phyloP scores from a whole-genome alignment of 2,113 vertebrate genomes.

The Pogona vitticeps region DNA sequence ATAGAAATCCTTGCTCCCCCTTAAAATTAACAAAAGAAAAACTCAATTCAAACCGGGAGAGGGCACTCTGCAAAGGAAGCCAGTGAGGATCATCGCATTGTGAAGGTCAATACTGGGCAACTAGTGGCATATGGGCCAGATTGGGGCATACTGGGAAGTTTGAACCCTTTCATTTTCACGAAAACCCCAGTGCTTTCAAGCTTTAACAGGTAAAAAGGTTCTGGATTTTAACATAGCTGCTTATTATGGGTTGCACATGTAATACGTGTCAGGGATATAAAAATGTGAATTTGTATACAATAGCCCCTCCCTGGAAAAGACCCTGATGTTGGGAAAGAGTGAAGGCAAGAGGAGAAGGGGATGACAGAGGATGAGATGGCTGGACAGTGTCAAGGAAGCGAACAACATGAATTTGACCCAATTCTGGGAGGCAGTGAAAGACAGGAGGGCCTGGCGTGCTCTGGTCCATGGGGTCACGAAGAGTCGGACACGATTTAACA shows the following conservation, averaged over 20 bases:
- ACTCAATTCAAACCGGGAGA: background rate
- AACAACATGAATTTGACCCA: too few relatives aligned
- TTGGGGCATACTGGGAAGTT: background rate
- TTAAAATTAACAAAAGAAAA: background rate
- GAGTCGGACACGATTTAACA: too few relatives aligned
- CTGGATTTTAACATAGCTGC: background rate
- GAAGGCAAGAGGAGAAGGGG: too few relatives aligned
- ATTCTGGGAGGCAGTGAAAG: too few relatives aligned
- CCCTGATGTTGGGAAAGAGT: too few relatives aligned
- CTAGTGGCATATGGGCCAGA: background rate
- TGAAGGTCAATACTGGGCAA: background rate
- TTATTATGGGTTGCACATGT: background rate
- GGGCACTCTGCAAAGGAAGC: background rate
- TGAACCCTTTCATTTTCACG: background rate
- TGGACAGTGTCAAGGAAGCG: too few relatives aligned
- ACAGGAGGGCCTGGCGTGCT: too few relatives aligned
- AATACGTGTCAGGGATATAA: background rate
- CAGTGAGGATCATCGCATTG: background rate
- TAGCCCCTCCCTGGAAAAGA: too few relatives aligned
- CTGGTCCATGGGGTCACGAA: too few relatives aligned
- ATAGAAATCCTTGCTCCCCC: background rate
- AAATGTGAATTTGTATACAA: too few relatives aligned
- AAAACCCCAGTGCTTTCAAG: background rate
- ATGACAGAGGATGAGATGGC: too few relatives aligned
- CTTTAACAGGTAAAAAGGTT: background rate